Evolutionary conservation across 2,888 invertebrate genomes (phyloP), one percentile per base, ranked within the genome.

Genomic region (Euspilapteryx auroguttella): DNA sequence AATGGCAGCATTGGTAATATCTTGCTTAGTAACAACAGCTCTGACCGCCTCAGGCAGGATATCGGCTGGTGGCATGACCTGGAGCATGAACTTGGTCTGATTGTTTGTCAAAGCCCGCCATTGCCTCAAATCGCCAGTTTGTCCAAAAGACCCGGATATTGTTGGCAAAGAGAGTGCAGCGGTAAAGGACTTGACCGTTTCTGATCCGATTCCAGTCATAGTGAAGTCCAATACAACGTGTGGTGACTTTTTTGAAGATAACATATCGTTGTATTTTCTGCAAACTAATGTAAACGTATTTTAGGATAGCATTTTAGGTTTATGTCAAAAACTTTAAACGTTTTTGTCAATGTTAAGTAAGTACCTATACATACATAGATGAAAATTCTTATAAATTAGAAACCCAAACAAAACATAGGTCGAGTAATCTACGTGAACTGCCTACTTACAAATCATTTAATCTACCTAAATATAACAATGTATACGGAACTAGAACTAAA

Each of bases 1-100:
- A 27, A 97, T 89, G 4, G 92, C 95, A 9, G 94, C 93, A 51
- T 93, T 94, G 3, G 90, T 89, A 30, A 95, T 89, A 48, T 94
- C 92, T 62, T 93, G 87, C 37, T 83, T 81, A 0, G 81, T 76
- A 3, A 92, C 89, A 39, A 95, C 83, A 24, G 89, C 86, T 30
- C 91, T 76, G 1, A 96, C 81, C 1, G 88, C 83, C 56, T 91
- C 89, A 0, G 93, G 88, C 35, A 94, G 82, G 15, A 92, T 73
- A 48, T 93, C 93, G 0, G 87, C 87, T 1, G 94, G 94, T 0
- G 94, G 92, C 69, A 84, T 84, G 22, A 92, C 79, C 68, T 93
- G 93, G 6, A 94, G 66, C 14, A 94, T 65, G 59, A 87, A 93
- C 40, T 83, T 83, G 29, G 81, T 79, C 47, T 91, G 86, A 31